These are phyloP conservation scores for Melanotaenia boesemani DNA, from an alignment of 2,797 vertebrate genomes.

Conservation along the genomic window DNA sequence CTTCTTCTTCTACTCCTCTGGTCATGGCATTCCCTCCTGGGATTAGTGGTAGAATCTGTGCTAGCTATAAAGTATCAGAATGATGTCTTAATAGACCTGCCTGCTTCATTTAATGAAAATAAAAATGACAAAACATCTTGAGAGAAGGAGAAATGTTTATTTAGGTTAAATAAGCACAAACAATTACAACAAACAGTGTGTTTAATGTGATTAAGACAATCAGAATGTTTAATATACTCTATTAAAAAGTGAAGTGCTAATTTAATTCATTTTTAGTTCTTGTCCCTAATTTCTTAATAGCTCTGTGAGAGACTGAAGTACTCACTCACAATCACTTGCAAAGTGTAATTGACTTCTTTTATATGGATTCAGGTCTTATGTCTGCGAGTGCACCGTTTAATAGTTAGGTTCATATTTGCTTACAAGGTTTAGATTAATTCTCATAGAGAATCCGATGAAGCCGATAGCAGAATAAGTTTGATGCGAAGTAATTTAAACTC, in stretches of 20 bases:
- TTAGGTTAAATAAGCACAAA: conserved; percentile 6
- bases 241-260: not conserved
- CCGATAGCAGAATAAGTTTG: not conserved
- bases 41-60: conserved; percentile 55
- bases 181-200: not conserved
- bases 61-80: conserved; percentile 35
- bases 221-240: not conserved
- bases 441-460: not conserved
- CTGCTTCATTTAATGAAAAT: conserved; percentile 34
- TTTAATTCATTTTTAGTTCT: conserved; percentile 21
- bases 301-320: conserved; percentile 1
- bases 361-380: not conserved
- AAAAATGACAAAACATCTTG: conserved; percentile 8
- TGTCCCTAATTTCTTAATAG: conserved; percentile 22
- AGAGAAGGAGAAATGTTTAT: not conserved
- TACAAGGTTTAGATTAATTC: not conserved
- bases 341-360: not conserved
- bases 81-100: conserved; percentile 51
- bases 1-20: conserved; percentile 1
- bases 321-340: not conserved
- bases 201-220: not conserved
- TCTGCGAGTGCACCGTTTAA: not conserved
- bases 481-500: not conserved
- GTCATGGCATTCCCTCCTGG: conserved; percentile 37
- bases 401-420: not conserved